Evolutionary conservation across 2,888 invertebrate genomes (phyloP).

Genomic region (Chloroclysta siterata): DNA sequence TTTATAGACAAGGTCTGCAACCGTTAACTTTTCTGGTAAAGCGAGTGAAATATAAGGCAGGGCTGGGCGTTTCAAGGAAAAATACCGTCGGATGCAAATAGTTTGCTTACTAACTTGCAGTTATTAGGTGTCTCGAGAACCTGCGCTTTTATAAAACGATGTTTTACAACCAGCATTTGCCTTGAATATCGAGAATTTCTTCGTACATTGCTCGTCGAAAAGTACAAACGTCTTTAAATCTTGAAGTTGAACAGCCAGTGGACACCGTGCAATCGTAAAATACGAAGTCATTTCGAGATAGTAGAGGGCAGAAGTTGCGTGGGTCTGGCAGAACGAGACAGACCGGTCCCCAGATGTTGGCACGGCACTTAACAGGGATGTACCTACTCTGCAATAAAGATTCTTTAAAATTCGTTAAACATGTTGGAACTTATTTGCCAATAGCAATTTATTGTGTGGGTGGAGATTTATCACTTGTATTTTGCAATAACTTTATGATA

Average conservation of each 20-base stretch:
- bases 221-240: background rate
- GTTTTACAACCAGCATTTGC: constrained; percentile 26
- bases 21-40: constrained; percentile 56
- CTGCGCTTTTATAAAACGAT: constrained; percentile 59
- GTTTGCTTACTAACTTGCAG: constrained; percentile 68
- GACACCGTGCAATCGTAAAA: constrained; percentile 20
- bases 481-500: constrained; percentile 15
- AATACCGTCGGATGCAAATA: constrained; percentile 72
- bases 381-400: constrained; percentile 51
- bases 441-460: constrained; percentile 21
- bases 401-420: constrained; percentile 28
- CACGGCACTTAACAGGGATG: constrained; percentile 60
- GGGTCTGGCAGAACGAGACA: constrained; percentile 76
- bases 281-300: constrained; percentile 48
- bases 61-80: constrained; percentile 67
- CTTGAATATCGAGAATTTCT: constrained; percentile 7
- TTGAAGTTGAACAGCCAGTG: constrained; percentile 34
- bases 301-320: constrained; percentile 69
- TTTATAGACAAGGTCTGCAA: constrained; percentile 43
- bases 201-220: constrained; percentile 42
- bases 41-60: constrained; percentile 56
- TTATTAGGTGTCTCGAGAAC: constrained; percentile 63
- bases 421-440: constrained; percentile 22
- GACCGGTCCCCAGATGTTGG: constrained; percentile 81
- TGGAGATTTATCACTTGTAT: constrained; percentile 17